Conservation (phyloP, 2,113 vertebrate species). For the Trochalopteron elliotii region DNA sequence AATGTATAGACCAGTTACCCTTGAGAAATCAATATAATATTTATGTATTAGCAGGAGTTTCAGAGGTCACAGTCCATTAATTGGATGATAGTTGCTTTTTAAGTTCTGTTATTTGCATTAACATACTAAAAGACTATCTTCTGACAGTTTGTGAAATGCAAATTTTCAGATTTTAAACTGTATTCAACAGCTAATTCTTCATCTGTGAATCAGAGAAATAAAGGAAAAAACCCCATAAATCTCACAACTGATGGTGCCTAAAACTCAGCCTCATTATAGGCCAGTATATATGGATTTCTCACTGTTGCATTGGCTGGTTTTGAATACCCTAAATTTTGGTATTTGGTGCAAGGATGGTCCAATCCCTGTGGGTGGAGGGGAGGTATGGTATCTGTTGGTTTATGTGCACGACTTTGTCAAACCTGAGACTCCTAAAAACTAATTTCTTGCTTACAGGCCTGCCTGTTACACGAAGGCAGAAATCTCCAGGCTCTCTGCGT, state of each 20-base stretch:
- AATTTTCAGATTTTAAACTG: not conserved
- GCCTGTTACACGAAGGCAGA: constrained; percentile 83
- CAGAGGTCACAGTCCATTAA: not conserved
- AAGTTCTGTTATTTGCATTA: not conserved
- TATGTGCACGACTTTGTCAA: not conserved
- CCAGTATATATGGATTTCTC: not conserved
- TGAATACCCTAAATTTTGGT: not conserved
- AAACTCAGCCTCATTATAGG: not conserved
- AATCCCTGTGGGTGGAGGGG: not conserved
- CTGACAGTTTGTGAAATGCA: not conserved
- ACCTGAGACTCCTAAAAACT: not conserved
- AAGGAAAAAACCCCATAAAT: not conserved
- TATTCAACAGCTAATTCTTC: not conserved
- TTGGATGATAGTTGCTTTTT: not conserved
- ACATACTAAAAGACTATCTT: not conserved
- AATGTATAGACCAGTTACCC: not conserved
- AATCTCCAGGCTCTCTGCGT: constrained; percentile 89
- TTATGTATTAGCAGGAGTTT: not conserved
- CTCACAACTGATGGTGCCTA: not conserved
- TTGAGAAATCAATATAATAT: not conserved
- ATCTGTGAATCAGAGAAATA: not conserved
- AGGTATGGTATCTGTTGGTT: not conserved
- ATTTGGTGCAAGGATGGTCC: not conserved
- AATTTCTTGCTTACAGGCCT: constrained; percentile 64
- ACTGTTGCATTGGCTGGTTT: not conserved